Conservation (phyloP, 2,113 vertebrate species). For the Oreotragus oreotragus region DNA sequence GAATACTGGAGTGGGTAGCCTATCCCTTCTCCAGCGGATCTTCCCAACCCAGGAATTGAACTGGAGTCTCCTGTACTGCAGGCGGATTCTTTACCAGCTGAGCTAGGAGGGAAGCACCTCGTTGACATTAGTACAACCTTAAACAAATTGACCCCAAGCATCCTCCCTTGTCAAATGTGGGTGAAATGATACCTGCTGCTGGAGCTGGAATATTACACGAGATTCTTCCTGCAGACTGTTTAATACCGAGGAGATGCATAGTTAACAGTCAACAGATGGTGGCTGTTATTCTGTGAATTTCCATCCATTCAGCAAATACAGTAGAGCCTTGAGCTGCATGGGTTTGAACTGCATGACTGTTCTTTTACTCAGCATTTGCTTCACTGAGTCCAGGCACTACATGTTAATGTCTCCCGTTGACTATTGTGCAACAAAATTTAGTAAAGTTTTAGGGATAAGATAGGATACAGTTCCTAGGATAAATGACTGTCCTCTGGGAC, state of each 20-base stretch:
- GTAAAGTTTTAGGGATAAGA: neutral
- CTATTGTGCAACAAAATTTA: neutral
- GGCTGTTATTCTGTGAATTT: neutral
- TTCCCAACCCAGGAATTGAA: too few relatives aligned
- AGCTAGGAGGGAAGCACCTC: neutral
- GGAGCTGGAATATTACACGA: neutral
- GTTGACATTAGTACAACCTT: neutral
- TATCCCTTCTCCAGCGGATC: too few relatives aligned
- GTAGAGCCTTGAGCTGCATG: neutral
- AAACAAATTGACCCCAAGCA: neutral
- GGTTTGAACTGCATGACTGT: neutral
- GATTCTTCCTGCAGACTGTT: neutral
- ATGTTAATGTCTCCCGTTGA: neutral
- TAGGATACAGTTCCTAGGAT: neutral
- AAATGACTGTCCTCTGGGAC: neutral
- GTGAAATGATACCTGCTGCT: neutral
- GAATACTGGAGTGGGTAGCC: too few relatives aligned
- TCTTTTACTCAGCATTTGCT: neutral
- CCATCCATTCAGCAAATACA: neutral
- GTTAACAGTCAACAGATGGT: neutral
- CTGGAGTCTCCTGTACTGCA: too few relatives aligned
- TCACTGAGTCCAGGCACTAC: neutral
- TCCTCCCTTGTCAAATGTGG: neutral
- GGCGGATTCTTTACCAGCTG: neutral
- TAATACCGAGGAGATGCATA: neutral